phyloP scores from a whole-genome alignment of 2,888 invertebrate species.

The Agonopterix alstromeriana region DNA sequence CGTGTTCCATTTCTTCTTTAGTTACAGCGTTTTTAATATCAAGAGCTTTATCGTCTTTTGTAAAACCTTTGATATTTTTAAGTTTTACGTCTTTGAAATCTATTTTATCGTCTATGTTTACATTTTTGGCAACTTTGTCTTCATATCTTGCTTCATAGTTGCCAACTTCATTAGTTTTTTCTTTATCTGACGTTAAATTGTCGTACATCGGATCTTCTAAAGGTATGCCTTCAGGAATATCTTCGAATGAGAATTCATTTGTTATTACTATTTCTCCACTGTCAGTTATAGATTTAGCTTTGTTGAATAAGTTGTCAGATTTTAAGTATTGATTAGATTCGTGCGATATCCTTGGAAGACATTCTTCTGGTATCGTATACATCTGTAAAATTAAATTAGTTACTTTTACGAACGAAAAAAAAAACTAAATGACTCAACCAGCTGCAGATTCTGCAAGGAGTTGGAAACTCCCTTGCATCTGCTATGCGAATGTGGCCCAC shows the following conservation, averaged over 20 bases:
- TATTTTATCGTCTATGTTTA: not conserved
- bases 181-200: conserved; percentile 26
- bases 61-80: not conserved
- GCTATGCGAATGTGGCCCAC: no score
- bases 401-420: no score
- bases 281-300: conserved; percentile 42
- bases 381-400: conserved; percentile 28
- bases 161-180: conserved; percentile 5
- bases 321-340: conserved; percentile 35
- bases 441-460: no score
- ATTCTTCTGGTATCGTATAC: conserved; percentile 65
- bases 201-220: conserved; percentile 60
- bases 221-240: conserved; percentile 59
- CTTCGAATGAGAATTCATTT: conserved; percentile 54
- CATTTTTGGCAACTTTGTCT: conserved; percentile 1
- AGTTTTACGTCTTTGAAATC: not conserved
- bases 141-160: conserved; percentile 4
- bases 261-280: conserved; percentile 50
- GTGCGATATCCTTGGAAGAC: conserved; percentile 44
- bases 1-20: not conserved
- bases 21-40: not conserved
- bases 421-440: no score
- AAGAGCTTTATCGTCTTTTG: not conserved
- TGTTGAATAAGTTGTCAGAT: conserved; percentile 52
- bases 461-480: no score